Percentiles rank a stretch among this genome's conserved stretches.
These are phyloP conservation scores for Cataglyphis hispanica DNA, from an alignment of 1,140 invertebrate genomes.

Conservation along the genomic window DNA sequence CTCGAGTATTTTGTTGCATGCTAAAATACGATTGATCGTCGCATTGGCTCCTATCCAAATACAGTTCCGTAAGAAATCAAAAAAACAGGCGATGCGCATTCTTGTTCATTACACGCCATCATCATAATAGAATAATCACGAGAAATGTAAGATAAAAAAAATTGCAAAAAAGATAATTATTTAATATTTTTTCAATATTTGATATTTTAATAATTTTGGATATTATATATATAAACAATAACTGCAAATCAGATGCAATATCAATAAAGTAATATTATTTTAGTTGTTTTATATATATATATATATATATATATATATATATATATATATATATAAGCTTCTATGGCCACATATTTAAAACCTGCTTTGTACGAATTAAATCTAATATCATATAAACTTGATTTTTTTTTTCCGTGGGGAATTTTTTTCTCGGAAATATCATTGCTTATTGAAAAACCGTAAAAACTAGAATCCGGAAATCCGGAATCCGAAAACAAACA, in stretches of 20 bases:
- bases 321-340: too few relatives aligned
- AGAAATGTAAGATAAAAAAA: neutral
- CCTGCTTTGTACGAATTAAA: neutral
- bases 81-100: neutral
- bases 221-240: too few relatives aligned
- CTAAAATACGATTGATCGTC: slow-evolving; percentile 28
- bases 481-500: too few relatives aligned
- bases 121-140: neutral
- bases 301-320: too few relatives aligned
- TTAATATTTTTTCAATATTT: neutral
- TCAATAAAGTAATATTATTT: too few relatives aligned
- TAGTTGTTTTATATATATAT: too few relatives aligned
- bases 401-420: neutral
- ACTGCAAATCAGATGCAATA: too few relatives aligned
- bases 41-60: slow-evolving; percentile 9
- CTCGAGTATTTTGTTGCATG: slow-evolving; percentile 12
- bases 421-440: neutral
- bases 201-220: slow-evolving; percentile 4
- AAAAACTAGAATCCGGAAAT: neutral
- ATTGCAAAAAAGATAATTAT: neutral
- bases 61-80: slow-evolving; percentile 11
- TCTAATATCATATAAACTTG: neutral
- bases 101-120: neutral
- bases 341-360: neutral
- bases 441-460: neutral